These are phyloP conservation scores for Jordanella pulchra DNA, from an alignment of 2,797 vertebrate species.

Conservation along the genomic window DNA sequence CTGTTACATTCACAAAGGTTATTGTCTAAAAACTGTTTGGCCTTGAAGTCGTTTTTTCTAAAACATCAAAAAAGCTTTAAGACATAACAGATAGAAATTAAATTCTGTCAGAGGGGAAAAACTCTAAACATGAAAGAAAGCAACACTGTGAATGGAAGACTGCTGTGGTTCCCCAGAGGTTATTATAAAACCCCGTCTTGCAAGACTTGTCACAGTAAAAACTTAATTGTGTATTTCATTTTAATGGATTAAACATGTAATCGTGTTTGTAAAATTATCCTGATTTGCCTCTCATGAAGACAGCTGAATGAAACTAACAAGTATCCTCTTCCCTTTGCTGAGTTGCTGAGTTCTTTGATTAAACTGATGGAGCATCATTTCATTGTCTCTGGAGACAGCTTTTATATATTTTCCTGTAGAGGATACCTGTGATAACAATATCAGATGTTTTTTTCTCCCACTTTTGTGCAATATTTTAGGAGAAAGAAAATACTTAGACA, in stretches of 20 bases:
- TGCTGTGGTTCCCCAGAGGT: not conserved
- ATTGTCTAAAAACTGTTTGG: not conserved
- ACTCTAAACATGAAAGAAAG: not conserved
- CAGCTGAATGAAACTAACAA: conserved; percentile 5
- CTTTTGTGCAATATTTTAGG: not conserved
- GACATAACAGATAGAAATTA: not conserved
- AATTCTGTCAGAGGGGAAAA: not conserved
- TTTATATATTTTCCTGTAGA: not conserved
- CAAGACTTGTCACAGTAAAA: conserved; percentile 5
- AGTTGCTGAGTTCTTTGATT: not conserved
- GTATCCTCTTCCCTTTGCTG: not conserved
- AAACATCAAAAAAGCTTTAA: not conserved
- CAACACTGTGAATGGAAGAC: not conserved
- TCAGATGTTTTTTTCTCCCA: not conserved
- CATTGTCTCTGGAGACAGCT: not conserved
- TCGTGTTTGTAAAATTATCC: conserved; percentile 5
- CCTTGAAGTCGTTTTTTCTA: not conserved
- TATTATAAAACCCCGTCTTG: not conserved
- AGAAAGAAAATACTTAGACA: not conserved
- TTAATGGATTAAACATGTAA: conserved; percentile 9
- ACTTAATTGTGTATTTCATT: conserved; percentile 9
- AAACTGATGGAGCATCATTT: not conserved
- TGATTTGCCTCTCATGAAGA: conserved; percentile 3
- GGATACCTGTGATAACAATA: not conserved
- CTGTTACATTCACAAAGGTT: not conserved